Percentiles rank a stretch among this genome's conserved stretches.
phyloP scores from a whole-genome alignment of 2,797 vertebrate genomes.

The Phaenicophaeus curvirostris region DNA sequence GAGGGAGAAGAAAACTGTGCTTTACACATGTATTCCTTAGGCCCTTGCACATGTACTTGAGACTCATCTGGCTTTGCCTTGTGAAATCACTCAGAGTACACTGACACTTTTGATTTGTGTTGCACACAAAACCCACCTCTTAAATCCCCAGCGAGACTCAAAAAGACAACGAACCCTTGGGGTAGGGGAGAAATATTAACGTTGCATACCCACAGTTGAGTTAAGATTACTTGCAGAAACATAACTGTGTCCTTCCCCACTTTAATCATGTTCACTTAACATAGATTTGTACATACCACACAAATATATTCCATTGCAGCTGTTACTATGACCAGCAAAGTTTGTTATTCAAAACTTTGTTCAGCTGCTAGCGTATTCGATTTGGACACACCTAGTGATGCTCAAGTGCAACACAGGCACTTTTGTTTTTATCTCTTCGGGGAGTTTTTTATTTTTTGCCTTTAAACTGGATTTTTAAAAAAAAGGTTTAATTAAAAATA shows the following conservation, averaged over 20 bases:
- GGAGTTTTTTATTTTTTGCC: neutral
- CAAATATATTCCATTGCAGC: neutral
- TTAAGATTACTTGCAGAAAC: neutral
- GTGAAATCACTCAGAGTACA: neutral
- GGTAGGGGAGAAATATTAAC: neutral
- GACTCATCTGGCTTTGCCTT: neutral
- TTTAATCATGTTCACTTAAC: neutral
- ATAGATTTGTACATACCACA: neutral
- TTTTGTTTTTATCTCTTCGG: neutral
- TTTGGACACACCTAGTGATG: neutral
- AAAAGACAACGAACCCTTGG: neutral
- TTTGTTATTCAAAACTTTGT: slow-evolving; percentile 18
- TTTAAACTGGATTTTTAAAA: neutral
- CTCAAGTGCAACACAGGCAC: neutral
- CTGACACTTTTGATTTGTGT: neutral
- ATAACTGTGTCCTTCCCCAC: neutral
- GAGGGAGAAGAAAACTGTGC: neutral
- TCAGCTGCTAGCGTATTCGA: neutral
- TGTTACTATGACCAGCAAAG: neutral
- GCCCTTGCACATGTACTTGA: neutral
- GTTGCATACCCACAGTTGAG: neutral
- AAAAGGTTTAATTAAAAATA: neutral
- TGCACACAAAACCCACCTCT: neutral
- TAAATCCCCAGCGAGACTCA: neutral
- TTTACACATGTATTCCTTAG: neutral